phyloP scores from a whole-genome alignment of 2,113 vertebrate species.

The Crotalus horridus region DNA sequence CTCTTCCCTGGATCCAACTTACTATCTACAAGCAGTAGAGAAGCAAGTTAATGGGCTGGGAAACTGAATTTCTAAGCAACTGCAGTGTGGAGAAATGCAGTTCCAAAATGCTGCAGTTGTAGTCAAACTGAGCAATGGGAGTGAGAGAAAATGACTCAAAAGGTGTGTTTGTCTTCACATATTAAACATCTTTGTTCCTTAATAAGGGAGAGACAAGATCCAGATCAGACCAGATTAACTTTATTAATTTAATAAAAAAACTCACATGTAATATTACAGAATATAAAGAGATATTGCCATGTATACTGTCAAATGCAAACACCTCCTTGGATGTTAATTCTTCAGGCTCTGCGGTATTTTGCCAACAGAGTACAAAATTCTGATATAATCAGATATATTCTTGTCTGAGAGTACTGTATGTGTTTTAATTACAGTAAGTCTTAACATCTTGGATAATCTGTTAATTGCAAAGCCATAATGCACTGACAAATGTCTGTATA shows the following conservation, averaged over 20 bases:
- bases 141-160: neutral
- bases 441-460: neutral
- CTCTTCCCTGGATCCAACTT: neutral
- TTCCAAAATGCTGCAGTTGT: neutral
- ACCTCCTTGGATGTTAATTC: neutral
- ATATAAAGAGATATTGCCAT: neutral
- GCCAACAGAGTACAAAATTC: neutral
- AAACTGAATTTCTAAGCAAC: neutral
- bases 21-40: neutral
- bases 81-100: neutral
- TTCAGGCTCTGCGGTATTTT: neutral
- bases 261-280: neutral
- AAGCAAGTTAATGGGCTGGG: neutral
- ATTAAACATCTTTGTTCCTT: neutral
- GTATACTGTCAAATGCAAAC: neutral
- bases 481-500: neutral
- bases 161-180: neutral
- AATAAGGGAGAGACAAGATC: neutral
- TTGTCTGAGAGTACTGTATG: neutral
- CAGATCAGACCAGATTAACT: neutral
- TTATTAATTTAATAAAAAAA: neutral
- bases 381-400: neutral
- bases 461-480: neutral
- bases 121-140: neutral
- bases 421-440: neutral